phyloP scores from a whole-genome alignment of 2,888 invertebrate species.

The Clivina fossor region DNA sequence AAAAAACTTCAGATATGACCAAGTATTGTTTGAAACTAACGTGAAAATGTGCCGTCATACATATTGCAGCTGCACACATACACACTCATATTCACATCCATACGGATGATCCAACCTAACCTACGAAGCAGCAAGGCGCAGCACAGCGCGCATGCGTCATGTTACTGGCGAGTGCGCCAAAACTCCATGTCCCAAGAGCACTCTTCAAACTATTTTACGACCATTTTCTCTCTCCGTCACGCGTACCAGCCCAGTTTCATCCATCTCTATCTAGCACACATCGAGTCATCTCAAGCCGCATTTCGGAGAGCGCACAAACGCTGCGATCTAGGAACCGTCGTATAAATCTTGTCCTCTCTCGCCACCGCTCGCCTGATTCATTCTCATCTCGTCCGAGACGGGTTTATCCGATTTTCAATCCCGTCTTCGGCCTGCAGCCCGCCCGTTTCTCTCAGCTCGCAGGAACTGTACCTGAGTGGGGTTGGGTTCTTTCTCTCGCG shows the following conservation, averaged over 20 bases:
- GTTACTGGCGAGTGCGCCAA: conserved; percentile 5
- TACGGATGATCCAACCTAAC: too few species aligned
- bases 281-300: background rate
- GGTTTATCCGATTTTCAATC: conserved; percentile 29
- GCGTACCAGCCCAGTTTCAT: conserved; percentile 34
- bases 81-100: too few species aligned
- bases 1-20: too few species aligned
- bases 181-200: conserved; percentile 48
- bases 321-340: conserved; percentile 49
- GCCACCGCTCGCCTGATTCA: conserved; percentile 37
- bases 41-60: too few species aligned
- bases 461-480: too few species aligned
- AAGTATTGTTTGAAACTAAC: too few species aligned
- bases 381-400: conserved; percentile 8
- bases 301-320: conserved; percentile 7
- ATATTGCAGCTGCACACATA: too few species aligned
- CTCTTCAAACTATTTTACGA: conserved; percentile 54
- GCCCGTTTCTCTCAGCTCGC: too few species aligned
- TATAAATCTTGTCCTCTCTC: conserved; percentile 48
- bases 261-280: background rate
- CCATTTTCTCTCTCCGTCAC: conserved; percentile 41
- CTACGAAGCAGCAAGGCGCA: too few species aligned
- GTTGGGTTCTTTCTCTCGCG: too few species aligned
- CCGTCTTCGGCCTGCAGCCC: conserved; percentile 9
- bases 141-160: conserved; percentile 9